phyloP scores from a whole-genome alignment of 2,888 invertebrate species.

The Scelioninae gen. 1 region DNA sequence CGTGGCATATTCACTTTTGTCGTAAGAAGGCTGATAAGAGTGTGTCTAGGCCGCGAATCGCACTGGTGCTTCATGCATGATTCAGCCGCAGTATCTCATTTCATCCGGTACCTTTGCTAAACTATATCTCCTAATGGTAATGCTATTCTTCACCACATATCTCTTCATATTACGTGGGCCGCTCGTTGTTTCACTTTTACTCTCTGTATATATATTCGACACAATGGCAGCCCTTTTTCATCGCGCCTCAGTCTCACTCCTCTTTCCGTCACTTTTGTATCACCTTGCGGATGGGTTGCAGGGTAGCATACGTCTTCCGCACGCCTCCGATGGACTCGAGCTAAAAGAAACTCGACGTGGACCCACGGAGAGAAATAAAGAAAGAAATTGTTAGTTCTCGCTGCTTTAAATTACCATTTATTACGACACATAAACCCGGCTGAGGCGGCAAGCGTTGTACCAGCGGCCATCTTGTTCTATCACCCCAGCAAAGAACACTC shows the following conservation, averaged over 20 bases:
- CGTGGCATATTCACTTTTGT: conserved; percentile 83
- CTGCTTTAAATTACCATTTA: conserved; percentile 85
- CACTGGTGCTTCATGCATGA: conserved; percentile 84
- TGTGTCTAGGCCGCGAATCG: conserved; percentile 78
- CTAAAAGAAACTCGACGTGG: conserved; percentile 62
- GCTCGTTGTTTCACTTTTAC: conserved; percentile 75
- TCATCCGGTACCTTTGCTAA: conserved; percentile 83
- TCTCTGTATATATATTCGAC: conserved; percentile 68
- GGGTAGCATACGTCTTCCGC: conserved; percentile 32
- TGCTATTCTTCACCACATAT: conserved; percentile 83
- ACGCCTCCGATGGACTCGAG: conserved; percentile 68
- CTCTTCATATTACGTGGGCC: conserved; percentile 84
- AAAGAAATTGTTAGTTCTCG: conserved; percentile 85
- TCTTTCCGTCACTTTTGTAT: conserved; percentile 58
- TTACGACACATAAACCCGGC: conserved; percentile 84
- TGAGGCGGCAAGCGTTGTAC: conserved; percentile 75
- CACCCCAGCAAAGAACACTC: conserved; percentile 69
- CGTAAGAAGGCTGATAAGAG: conserved; percentile 69
- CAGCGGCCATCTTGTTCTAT: conserved; percentile 83
- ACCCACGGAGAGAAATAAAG: conserved; percentile 80
- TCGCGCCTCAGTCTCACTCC: too few relatives aligned
- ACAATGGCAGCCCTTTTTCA: conserved; percentile 69
- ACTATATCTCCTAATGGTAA: conserved; percentile 84
- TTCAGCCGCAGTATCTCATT: conserved; percentile 84
- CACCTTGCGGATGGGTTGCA: conserved; percentile 50